These are phyloP conservation scores for Aplodontia rufa DNA, from an alignment of 2,113 vertebrate genomes.

Conservation along the genomic window DNA sequence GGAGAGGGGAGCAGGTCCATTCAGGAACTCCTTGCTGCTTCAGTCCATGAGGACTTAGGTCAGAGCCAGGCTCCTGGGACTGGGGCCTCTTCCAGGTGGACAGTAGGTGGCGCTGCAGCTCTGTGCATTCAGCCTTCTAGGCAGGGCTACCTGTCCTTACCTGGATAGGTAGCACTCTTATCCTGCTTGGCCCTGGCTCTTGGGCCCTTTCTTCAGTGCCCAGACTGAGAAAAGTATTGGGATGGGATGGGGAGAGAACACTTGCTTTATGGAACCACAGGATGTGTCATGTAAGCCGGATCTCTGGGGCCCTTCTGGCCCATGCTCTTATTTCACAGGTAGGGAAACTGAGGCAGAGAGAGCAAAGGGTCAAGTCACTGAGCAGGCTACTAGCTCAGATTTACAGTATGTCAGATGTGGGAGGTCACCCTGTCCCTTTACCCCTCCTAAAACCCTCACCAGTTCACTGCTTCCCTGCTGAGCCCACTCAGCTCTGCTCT, in stretches of 20 bases:
- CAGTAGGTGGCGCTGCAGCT: conserved; percentile 74
- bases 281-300: neutral
- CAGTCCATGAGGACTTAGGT: neutral
- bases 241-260: neutral
- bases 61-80: neutral
- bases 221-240: neutral
- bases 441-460: neutral
- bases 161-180: neutral
- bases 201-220: neutral
- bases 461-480: neutral
- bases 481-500: neutral
- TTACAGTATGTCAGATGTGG: neutral
- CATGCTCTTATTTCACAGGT: neutral
- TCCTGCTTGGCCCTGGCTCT: neutral
- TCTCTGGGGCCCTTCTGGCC: neutral
- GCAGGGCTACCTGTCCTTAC: conserved; percentile 23
- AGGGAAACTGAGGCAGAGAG: neutral
- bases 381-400: neutral
- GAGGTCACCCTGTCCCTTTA: neutral
- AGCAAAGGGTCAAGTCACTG: neutral
- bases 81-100: neutral
- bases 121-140: conserved; percentile 35
- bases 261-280: neutral
- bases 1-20: no score
- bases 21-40: neutral